Conservation (phyloP, 2,797 vertebrate genomes). For the Halcyon smyrnensis region DNA sequence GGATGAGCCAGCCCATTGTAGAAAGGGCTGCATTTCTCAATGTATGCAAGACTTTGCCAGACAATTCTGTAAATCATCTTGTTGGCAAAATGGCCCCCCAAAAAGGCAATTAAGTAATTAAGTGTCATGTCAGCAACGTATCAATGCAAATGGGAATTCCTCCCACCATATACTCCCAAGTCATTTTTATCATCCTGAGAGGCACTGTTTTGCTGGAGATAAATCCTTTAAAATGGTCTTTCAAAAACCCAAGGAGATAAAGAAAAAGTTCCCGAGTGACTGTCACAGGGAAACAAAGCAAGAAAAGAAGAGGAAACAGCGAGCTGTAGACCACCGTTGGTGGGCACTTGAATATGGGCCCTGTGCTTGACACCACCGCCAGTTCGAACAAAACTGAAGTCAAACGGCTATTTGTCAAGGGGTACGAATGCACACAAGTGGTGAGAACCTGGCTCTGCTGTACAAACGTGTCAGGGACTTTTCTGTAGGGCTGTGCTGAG, state of each 20-base stretch:
- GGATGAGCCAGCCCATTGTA: neutral
- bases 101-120: neutral
- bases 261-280: neutral
- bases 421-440: slow-evolving; percentile 25
- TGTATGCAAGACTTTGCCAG: neutral
- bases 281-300: slow-evolving; percentile 34
- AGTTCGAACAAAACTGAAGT: slow-evolving; percentile 62
- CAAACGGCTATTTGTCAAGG: slow-evolving; percentile 70
- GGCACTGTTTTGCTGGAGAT: neutral
- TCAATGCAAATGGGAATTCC: neutral
- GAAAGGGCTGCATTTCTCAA: neutral
- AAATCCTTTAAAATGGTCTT: neutral
- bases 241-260: neutral
- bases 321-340: slow-evolving; percentile 14
- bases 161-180: neutral
- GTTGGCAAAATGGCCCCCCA: neutral
- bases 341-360: slow-evolving; percentile 65
- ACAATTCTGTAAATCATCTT: neutral
- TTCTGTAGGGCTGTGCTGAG: neutral
- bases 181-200: neutral
- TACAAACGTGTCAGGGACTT: slow-evolving; percentile 25
- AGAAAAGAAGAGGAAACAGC: slow-evolving; percentile 33
- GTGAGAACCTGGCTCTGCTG: slow-evolving; percentile 63
- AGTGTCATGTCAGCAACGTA: neutral
- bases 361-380: slow-evolving; percentile 29